Evolutionary conservation across 2,888 invertebrate species (phyloP).

Genomic region (Eupithecia dodoneata): DNA sequence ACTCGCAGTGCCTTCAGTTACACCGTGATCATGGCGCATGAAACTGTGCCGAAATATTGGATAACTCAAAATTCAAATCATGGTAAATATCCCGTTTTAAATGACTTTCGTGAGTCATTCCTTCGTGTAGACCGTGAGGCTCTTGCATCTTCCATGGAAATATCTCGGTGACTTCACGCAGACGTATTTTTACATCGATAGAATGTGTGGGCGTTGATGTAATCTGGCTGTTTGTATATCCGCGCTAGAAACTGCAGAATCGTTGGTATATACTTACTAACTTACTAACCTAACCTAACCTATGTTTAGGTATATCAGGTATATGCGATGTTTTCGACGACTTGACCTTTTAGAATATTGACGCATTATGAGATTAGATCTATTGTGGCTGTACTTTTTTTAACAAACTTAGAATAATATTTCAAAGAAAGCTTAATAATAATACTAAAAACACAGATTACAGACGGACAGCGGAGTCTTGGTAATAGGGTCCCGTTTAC

Average conservation of each 20-base stretch:
- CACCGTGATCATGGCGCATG: no score
- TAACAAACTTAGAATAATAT: no score
- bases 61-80: no score
- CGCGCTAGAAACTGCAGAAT: conserved; percentile 44
- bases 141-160: conserved; percentile 50
- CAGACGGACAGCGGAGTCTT: no score
- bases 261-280: conserved; percentile 6
- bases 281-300: no score
- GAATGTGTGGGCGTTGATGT: conserved; percentile 54
- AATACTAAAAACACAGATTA: no score
- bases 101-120: conserved; percentile 58
- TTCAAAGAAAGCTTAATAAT: no score
- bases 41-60: no score
- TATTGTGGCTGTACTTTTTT: background rate
- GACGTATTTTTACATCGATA: conserved; percentile 54
- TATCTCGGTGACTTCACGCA: conserved; percentile 52
- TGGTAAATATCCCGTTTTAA: no score
- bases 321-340: conserved; percentile 24
- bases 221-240: conserved; percentile 50
- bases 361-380: conserved; percentile 6
- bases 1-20: no score
- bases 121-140: conserved; percentile 60
- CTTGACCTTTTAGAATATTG: conserved; percentile 27
- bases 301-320: conserved; percentile 4
- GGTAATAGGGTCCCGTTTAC: no score